Percentiles rank a stretch among this genome's conserved stretches.
Conservation (phyloP, 2,113 vertebrate species). For the Rhea pennata region DNA sequence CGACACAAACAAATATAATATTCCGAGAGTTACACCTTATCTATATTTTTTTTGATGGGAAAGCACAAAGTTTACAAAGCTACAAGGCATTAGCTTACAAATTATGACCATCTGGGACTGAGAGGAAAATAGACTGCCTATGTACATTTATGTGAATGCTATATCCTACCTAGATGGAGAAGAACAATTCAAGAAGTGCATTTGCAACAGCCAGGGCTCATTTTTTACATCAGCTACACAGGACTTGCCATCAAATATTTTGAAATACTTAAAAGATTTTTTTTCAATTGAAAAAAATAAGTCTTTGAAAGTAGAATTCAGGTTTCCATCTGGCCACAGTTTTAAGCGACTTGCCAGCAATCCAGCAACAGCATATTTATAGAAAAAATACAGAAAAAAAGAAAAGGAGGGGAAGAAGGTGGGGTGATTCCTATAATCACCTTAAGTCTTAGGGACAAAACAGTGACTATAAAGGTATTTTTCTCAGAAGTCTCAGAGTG, state of each 20-base stretch:
- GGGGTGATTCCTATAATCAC: background rate
- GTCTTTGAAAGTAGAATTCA: background rate
- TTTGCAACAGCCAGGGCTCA: background rate
- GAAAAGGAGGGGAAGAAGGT: rapidly evolving
- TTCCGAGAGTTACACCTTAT: background rate
- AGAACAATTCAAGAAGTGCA: background rate
- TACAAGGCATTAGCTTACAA: background rate
- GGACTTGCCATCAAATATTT: background rate
- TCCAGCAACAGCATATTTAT: background rate
- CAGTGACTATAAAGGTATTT: background rate
- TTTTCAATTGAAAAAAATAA: background rate
- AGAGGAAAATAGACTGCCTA: background rate
- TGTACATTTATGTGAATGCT: background rate
- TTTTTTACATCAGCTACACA: background rate
- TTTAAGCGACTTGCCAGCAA: background rate
- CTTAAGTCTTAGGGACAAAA: background rate
- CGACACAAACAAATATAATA: background rate
- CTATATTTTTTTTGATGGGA: background rate
- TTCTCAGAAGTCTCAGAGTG: background rate
- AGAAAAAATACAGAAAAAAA: background rate
- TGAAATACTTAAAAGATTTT: background rate
- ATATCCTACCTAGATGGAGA: background rate
- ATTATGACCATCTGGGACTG: background rate
- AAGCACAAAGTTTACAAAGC: background rate
- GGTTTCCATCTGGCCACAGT: background rate